Base-by-base conservation (phyloP, 2,113 vertebrate genomes). In the Ceyx margarethae region DNA sequence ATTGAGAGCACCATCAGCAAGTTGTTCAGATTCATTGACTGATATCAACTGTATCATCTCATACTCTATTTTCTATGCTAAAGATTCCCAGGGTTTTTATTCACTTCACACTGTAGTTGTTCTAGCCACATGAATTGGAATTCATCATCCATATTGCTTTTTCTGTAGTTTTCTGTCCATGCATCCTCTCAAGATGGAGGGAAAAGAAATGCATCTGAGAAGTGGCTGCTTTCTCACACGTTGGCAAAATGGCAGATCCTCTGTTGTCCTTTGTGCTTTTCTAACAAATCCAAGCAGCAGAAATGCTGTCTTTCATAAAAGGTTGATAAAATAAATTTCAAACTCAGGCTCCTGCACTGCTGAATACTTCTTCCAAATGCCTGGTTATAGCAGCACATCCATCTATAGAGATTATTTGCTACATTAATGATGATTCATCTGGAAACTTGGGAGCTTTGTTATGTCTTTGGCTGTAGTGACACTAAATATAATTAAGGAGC, bases 211-310 rank as follows among this genome's bases (percentile, higher is more conserved):
- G 11, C 6, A 22, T 37, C 61, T 5, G 2, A 35, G 43, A 64
- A 1, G 0, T 71, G 25, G 4, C 37, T 64, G 17, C 2, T 1
- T 31, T 15, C 31, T 88, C 1, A 0, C 1, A 46, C 3, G 1
- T 4, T 74, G 46, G 8, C 42, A 28, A 13, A 71, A 21, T 2
- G 4, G 10, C 40, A 66, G 45, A 11, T 71, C 23, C 20, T 48
- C 14, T 61, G 48, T 37, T 71, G 37, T 46, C 42, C 23, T 69
- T 33, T 58, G 23, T 15, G 56, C 56, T 74, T 67, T 64, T 15
- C 22, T 53, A 23, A 28, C 13, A 83, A 64, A 78, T 56, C 9
- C 17, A 19, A 72, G 11, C 9, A 28, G 20, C 1, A 3, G 20
- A 78, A 72, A 51, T 67, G 37, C 20, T 86, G 83, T 25, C 15